These are phyloP conservation scores for Pammene fasciana DNA, from an alignment of 2,888 invertebrate species.

Conservation along the genomic window DNA sequence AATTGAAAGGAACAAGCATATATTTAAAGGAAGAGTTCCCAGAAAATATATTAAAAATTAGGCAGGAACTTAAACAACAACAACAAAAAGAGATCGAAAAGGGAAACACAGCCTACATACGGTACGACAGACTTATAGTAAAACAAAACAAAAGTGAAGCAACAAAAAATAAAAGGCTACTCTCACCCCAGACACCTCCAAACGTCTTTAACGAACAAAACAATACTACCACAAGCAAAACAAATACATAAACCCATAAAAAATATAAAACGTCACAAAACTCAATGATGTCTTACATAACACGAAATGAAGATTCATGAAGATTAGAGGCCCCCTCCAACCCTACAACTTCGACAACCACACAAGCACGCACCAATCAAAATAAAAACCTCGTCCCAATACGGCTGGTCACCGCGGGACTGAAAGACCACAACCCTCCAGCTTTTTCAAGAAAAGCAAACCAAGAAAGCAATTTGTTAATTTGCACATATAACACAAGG, in stretches of 20 bases:
- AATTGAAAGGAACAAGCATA: background rate
- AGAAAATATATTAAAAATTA: background rate
- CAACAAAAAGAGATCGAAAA: background rate
- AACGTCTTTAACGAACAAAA: background rate
- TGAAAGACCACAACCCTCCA: conserved; percentile 2
- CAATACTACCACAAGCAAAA: background rate
- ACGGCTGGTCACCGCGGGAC: conserved; percentile 6
- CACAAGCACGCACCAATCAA: background rate
- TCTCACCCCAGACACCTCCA: background rate
- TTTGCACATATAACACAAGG: background rate
- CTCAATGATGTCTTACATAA: background rate
- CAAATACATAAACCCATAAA: background rate
- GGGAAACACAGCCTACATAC: background rate
- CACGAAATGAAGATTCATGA: too few species aligned
- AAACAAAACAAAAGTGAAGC: background rate
- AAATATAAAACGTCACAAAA: background rate
- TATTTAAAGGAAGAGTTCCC: background rate
- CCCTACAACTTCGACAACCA: background rate
- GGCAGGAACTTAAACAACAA: background rate
- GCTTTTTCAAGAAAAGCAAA: background rate
- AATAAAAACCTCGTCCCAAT: too few species aligned
- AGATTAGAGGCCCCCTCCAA: conserved; percentile 6
- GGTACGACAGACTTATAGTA: background rate
- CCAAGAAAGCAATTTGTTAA: background rate
- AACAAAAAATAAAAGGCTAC: background rate